Evolutionary conservation across 1,140 invertebrate genomes (phyloP), one percentile per base, ranked within the genome.

Genomic region (Augochlora pura): DNA sequence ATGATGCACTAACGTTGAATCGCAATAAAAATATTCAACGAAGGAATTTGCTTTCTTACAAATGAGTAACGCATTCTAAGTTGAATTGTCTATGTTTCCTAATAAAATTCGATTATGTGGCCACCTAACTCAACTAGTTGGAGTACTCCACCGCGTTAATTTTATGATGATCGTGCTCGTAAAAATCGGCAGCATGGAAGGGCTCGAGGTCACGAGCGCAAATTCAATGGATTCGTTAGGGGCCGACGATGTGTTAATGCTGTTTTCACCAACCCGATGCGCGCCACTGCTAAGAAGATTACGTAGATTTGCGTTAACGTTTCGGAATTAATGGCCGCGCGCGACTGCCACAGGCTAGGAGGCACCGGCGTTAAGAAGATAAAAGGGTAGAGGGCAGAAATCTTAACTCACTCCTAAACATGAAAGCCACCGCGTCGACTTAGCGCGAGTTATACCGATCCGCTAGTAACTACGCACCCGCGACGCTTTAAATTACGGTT

Each of bases 261-360:
- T 42, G 57, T 64, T 52, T 52, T 21, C 59, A 32, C 25, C 38
- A 42, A 8, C 23, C 54, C 16, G n/a, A 8, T 27, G 54, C 57
- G 65, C 38, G 14, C 42, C 39, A n/a, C 38, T 32, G 46, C 72
- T 76, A 80, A 80, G 72, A 54, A 76, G 72, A 76, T 80, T 76
- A 80, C 64, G 46, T 46, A 64, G 65, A 80, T 80, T 76, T 80
- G 78, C 78, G 78, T 75, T 63, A 76, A 27, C 78, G 59, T 69
- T 66, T 68, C 46, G 78, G 68, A 69, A 76, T 80, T 75, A 80
- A 80, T 76, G 78, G 63, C 32, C 5, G 25, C 8, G 4, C 27
- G 42, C 72, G 78, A 68, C 63, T 39, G 49, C 42, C 27, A 27
- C 32, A 21, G 65, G 42, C 49, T 59, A 57, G 25, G 46, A n/a